Evolutionary conservation across 2,113 vertebrate species (phyloP).

Genomic region (Mesitornis unicolor): DNA sequence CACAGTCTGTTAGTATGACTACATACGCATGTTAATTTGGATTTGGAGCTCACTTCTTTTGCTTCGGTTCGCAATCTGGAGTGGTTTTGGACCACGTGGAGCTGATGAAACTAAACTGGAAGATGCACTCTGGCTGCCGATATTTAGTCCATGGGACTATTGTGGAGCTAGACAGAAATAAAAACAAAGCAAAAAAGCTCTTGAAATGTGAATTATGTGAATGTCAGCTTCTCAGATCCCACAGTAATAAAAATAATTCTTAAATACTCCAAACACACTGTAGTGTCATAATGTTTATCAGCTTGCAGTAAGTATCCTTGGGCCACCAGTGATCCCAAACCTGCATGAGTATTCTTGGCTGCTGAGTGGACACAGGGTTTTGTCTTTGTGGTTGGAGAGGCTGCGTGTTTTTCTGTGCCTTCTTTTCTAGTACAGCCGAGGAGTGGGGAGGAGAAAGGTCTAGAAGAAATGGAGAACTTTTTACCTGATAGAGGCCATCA

Average conservation of each 20-base stretch:
- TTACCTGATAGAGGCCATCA: neutral
- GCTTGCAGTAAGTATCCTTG: neutral
- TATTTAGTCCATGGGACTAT: neutral
- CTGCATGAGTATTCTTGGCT: neutral
- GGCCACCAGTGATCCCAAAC: neutral
- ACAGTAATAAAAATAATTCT: neutral
- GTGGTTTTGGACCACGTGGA: neutral
- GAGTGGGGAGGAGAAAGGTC: neutral
- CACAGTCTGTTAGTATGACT: neutral
- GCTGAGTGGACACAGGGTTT: neutral
- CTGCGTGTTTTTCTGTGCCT: neutral
- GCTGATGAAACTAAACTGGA: neutral
- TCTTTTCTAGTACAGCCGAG: neutral
- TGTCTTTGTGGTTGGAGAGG: neutral
- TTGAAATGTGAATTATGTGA: neutral
- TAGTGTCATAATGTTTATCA: accelerated
- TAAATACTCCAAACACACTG: neutral
- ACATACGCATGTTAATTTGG: neutral
- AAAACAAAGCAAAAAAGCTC: neutral
- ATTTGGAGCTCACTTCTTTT: neutral
- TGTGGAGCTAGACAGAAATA: neutral
- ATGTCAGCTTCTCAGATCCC: neutral
- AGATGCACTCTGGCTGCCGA: neutral
- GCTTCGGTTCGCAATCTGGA: neutral
- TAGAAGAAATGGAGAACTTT: neutral